Evolutionary conservation across 2,113 vertebrate genomes (phyloP).

Genomic region (Macrotis lagotis): DNA sequence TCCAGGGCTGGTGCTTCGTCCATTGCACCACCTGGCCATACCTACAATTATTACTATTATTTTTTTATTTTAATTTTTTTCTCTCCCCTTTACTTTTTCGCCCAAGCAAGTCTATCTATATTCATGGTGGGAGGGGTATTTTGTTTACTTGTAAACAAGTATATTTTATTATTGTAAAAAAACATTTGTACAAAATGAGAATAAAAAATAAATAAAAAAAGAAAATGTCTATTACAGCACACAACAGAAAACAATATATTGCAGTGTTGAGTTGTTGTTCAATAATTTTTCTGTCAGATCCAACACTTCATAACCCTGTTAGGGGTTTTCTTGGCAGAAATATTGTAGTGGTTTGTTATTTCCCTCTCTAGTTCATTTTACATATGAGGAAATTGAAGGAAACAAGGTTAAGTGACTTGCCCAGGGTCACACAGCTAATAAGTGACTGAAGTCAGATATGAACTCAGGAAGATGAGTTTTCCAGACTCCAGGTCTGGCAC

Average conservation of each 20-base stretch:
- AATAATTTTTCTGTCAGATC: neutral
- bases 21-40: no score
- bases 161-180: no score
- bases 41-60: no score
- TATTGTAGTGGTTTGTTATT: neutral
- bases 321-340: neutral
- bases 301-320: neutral
- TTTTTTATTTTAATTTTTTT: no score
- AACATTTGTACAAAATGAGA: no score
- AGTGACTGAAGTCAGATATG: neutral
- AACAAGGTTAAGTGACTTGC: neutral
- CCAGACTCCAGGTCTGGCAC: neutral
- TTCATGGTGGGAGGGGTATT: no score
- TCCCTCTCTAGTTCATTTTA: neutral
- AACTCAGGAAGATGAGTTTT: neutral
- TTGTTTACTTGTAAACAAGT: no score
- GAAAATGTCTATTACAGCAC: neutral
- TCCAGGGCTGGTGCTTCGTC: no score
- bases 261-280: neutral
- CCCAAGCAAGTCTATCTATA: no score
- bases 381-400: neutral
- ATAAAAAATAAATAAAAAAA: no score
- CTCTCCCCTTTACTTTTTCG: no score
- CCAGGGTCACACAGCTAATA: neutral
- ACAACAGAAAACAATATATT: neutral